Base-by-base conservation (phyloP, 1,140 invertebrate genomes). In the Sitophilus oryzae region DNA sequence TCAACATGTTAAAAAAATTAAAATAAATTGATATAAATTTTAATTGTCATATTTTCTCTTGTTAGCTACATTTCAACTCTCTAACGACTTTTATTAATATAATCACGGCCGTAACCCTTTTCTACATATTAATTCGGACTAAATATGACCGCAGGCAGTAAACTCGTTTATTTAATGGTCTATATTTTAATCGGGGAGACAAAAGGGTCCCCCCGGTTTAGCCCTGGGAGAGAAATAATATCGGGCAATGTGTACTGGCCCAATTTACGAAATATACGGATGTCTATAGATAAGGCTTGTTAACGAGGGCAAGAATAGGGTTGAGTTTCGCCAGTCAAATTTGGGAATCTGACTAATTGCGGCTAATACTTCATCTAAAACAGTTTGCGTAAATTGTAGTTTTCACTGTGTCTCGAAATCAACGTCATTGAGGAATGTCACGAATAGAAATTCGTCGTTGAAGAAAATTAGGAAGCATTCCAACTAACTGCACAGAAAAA, bases 91-190 rank as follows among this genome's bases (percentile, higher is more conserved):
- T 43, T 52, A 52, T 52, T 52, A 52, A 52, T 52, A 52, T 43
- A 52, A 52, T 52, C 43, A 52, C 40, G 20, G 19, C 23, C 25
- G 41, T 37, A 52, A 42, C 38, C 40, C 50, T 43, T 35, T 43
- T 52, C 50, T 52, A 42, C 42, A 52, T 52, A 52, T 52, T 52
- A 34, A 52, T 52, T 43, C 43, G 21, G 37, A 20, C 40, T 20
- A 42, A 52, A 44, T 43, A 52, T 35, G 50, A 25, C 50, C 50
- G 35, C 38, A 42, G 50, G 50, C 37, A 35, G 35, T 52, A 43
- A 52, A 52, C 37, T 52, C 41, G 43, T 52, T 52, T 52, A 38
- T 52, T 52, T 52, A 52, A 52, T 52, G 25, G 48, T 15, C 14
- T 37, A 25, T 42, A 43, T 52, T 52, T 52, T 42, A 38, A 43